Evolutionary conservation across 2,888 invertebrate species (phyloP).

Genomic region (Orthonychiurus folsomi): DNA sequence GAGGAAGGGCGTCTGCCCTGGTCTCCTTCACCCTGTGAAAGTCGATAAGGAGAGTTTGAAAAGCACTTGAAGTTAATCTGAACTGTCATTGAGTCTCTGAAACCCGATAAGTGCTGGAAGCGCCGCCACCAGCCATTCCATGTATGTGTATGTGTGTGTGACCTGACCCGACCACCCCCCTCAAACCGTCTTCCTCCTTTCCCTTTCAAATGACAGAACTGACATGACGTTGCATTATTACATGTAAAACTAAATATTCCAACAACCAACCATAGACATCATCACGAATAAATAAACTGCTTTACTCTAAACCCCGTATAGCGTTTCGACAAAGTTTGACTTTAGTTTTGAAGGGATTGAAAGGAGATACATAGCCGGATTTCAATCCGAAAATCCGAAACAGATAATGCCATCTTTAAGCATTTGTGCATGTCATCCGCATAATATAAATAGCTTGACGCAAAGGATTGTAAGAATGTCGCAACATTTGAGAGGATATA

Average conservation of each 20-base stretch:
- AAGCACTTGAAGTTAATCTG: conserved; percentile 28
- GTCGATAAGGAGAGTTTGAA: conserved; percentile 26
- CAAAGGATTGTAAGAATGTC: too few relatives aligned
- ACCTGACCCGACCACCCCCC: conserved; percentile 16
- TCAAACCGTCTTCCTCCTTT: conserved; percentile 3
- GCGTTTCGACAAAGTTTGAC: too few relatives aligned
- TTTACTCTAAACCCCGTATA: too few relatives aligned
- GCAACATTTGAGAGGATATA: not conserved
- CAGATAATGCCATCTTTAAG: not conserved
- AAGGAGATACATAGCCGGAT: too few relatives aligned
- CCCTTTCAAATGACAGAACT: too few relatives aligned
- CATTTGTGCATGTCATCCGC: not conserved
- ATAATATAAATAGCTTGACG: too few relatives aligned
- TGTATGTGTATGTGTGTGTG: conserved; percentile 15
- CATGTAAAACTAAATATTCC: too few relatives aligned
- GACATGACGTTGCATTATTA: too few relatives aligned
- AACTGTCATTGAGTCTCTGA: conserved; percentile 25
- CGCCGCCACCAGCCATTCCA: not conserved
- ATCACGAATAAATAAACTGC: too few relatives aligned
- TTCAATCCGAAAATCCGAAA: not conserved
- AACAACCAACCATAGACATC: too few relatives aligned
- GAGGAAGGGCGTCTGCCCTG: too few relatives aligned
- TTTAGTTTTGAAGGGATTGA: too few relatives aligned
- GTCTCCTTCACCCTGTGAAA: conserved; percentile 9
- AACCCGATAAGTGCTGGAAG: conserved; percentile 20